A percentile compares a stretch with the other conserved stretches of the same genome.
These are phyloP conservation scores for Octomys mimax DNA, from an alignment of 2,797 vertebrate genomes.

Conservation along the genomic window DNA sequence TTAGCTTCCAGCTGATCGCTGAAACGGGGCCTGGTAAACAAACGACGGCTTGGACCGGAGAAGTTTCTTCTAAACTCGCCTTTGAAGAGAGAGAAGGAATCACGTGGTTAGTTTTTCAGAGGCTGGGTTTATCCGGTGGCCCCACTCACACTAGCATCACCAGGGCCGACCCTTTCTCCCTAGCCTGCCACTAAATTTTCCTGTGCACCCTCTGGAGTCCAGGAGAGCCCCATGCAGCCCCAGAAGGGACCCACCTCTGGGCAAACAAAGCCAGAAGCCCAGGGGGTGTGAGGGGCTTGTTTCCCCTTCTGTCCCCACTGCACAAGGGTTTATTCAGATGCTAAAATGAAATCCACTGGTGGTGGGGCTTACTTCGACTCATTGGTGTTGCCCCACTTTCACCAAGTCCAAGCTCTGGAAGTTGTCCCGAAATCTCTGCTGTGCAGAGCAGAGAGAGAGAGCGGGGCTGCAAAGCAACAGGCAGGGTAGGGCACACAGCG, in stretches of 20 bases:
- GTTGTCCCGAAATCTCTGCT: not conserved
- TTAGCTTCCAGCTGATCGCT: constrained; percentile 92
- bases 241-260: not conserved
- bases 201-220: constrained; percentile 50
- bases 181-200: constrained; percentile 69
- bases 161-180: constrained; percentile 52
- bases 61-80: constrained; percentile 70
- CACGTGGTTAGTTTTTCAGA: constrained; percentile 80
- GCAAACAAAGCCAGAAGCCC: not conserved
- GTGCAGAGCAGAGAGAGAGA: not conserved
- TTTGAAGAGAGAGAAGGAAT: constrained; percentile 82
- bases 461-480: not conserved
- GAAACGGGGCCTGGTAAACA: constrained; percentile 89
- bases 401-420: not conserved
- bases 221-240: not conserved
- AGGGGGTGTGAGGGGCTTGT: not conserved
- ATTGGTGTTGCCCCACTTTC: not conserved
- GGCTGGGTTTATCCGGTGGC: constrained; percentile 75
- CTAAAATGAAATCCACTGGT: not conserved
- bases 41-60: constrained; percentile 76
- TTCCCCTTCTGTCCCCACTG: not conserved
- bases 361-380: not conserved
- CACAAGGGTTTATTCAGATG: not conserved
- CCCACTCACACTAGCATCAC: not conserved
- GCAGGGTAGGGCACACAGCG: not conserved